Base-by-base conservation (phyloP, 2,888 invertebrate species). In the Limnephilus lunatus region DNA sequence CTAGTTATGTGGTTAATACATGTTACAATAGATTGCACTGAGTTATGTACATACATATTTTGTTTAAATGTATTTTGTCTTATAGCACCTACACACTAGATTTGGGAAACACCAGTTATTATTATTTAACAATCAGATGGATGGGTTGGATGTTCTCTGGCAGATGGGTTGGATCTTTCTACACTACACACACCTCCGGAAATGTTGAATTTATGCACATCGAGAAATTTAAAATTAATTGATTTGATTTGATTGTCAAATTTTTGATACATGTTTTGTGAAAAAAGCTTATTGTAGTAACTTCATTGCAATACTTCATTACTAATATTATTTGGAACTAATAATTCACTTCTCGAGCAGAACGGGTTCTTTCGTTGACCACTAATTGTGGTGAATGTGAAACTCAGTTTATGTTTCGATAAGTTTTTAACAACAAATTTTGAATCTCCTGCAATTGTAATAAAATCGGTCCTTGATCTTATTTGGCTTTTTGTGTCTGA, bases 151-250 rank as follows among this genome's bases (percentile, higher is more conserved):
- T 68, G 25, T 68, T 3, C 25, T 68, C 25, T 15, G 25, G 68
- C 68, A 11, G 25, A 25, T 68, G 68, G 25, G 25, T 68, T 68
- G n/a, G 68, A n/a, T 68, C 68, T 68, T 25, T 5, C n/a, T n/a
- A 68, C 68, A 68, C 68, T 68, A 68, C 53, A 68, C 53, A 68
- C 68, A 68, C 68, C n/a, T 68, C 68, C 4, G n/a, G 68, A 68
- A 31, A 31, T 48, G 31, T 53, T 32, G 48, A 30, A 53, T 80
- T 89, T 89, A 89, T 81, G 88, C 88, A 80, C 88, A 68, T 80
- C 30, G 5, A 89, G 80, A 89, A 89, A 89, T 80, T 80, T 31
- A 7, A 68, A 35, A 80, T 88, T 35, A 31, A 53, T 44, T n/a
- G 15, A 25, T 48, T 85, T 39, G n/a, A 5, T 39, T 85, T 19